phyloP scores from a whole-genome alignment of 2,888 invertebrate species.

The Crematogaster levior region DNA sequence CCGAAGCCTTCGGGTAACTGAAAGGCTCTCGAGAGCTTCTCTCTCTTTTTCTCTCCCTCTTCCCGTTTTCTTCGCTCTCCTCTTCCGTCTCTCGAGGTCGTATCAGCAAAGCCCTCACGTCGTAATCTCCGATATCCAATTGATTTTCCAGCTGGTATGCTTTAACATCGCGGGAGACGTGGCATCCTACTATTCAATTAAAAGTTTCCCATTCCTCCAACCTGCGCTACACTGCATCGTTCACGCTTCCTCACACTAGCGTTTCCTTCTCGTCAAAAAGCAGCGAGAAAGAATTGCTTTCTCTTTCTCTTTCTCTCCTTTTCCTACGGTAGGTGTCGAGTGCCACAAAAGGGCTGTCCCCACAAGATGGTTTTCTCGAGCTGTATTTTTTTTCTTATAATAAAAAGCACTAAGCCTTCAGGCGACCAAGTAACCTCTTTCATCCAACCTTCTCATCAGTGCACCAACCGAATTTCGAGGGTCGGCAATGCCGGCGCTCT shows the following conservation, averaged over 20 bases:
- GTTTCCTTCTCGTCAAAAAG: constrained; percentile 71
- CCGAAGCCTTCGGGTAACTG: constrained; percentile 74
- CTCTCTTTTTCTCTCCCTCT: constrained; percentile 24
- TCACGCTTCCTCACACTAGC: constrained; percentile 70
- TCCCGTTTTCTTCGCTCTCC: constrained; percentile 43
- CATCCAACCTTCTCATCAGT: constrained; percentile 57
- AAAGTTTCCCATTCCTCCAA: constrained; percentile 75
- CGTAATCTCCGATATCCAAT: constrained; percentile 82
- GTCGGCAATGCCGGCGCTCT: constrained; percentile 33
- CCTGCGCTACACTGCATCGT: constrained; percentile 50
- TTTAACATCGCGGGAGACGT: constrained; percentile 77
- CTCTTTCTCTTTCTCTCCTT: constrained; percentile 44
- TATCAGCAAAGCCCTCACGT: constrained; percentile 81
- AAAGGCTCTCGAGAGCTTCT: constrained; percentile 67
- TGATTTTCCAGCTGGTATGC: constrained; percentile 81
- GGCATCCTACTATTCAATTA: constrained; percentile 81
- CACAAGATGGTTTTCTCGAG: constrained; percentile 64
- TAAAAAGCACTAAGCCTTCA: constrained; percentile 58
- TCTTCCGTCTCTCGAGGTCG: constrained; percentile 68
- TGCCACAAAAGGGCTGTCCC: constrained; percentile 75
- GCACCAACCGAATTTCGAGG: constrained; percentile 57
- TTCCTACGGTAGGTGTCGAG: constrained; percentile 74
- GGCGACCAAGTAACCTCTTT: constrained; percentile 65
- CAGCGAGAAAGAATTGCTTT: constrained; percentile 65
- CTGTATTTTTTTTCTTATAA: constrained; percentile 67